A percentile compares a stretch with the other conserved stretches of the same genome.
Evolutionary conservation across 1,140 invertebrate species (phyloP).

Genomic region (Procambarus virginalis): DNA sequence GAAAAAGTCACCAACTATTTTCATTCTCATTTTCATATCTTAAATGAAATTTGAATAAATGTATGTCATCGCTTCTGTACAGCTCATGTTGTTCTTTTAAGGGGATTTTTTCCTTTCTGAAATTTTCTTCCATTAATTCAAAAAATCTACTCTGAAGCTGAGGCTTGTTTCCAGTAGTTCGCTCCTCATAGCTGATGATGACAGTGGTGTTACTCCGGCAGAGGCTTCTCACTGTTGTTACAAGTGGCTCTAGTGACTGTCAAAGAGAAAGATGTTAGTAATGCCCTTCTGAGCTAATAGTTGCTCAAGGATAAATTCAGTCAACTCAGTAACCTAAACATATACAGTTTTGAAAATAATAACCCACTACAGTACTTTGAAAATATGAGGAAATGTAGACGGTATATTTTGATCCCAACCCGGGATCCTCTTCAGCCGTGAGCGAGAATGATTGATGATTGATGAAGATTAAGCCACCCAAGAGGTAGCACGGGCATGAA

Average conservation of each 20-base stretch:
- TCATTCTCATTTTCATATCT: neutral
- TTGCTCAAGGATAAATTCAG: no score
- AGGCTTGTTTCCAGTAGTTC: constrained; percentile 43
- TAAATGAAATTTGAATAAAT: constrained; percentile 22
- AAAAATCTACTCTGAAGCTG: constrained; percentile 42
- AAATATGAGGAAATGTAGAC: no score
- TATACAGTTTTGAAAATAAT: no score
- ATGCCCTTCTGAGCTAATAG: no score
- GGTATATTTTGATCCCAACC: no score
- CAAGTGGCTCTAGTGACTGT: constrained; percentile 39
- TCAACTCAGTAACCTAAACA: no score
- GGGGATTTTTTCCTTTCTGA: constrained; percentile 15
- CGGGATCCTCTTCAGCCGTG: no score
- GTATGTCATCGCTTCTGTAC: constrained; percentile 37
- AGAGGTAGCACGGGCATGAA: no score
- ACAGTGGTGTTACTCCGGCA: constrained; percentile 10
- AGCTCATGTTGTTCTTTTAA: constrained; percentile 31
- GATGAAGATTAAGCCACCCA: no score
- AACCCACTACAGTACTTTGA: no score
- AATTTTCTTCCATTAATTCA: constrained; percentile 40
- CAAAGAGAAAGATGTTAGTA: neutral
- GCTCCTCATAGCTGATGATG: constrained; percentile 40
- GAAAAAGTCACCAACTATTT: neutral
- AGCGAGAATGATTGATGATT: no score
- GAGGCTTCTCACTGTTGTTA: constrained; percentile 23